These are phyloP conservation scores for Drosophila takahashii DNA, from an alignment of 1,140 invertebrate genomes.

Conservation along the genomic window DNA sequence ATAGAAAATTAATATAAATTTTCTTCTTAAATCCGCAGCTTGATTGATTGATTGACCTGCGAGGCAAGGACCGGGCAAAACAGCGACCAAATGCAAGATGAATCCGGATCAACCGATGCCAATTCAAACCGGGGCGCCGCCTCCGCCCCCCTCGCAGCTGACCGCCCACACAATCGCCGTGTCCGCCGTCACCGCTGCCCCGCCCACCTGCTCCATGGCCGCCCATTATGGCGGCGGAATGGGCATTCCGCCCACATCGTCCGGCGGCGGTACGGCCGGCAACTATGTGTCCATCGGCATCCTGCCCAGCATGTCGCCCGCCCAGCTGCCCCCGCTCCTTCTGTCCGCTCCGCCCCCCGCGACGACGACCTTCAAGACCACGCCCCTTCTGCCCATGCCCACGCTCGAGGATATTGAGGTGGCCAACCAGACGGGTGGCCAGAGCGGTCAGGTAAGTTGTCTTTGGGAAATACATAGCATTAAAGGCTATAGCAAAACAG, in stretches of 20 bases:
- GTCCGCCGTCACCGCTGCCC: conserved; percentile 13
- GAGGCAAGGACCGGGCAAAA: conserved; percentile 22
- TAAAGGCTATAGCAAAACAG: too few relatives aligned
- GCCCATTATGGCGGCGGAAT: conserved; percentile 28
- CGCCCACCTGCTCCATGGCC: conserved; percentile 35
- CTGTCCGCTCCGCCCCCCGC: conserved; percentile 44
- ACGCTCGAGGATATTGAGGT: conserved; percentile 75
- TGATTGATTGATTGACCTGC: conserved; percentile 13
- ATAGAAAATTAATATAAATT: neutral
- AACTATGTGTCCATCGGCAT: conserved; percentile 70
- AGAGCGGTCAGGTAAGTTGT: conserved; percentile 20
- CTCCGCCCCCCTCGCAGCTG: conserved; percentile 64
- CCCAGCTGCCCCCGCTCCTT: conserved; percentile 45
- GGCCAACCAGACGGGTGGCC: conserved; percentile 32
- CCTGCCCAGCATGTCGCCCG: conserved; percentile 54
- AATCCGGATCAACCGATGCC: conserved; percentile 68
- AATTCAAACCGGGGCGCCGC: conserved; percentile 61
- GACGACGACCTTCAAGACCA: conserved; percentile 69
- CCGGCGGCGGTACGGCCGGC: conserved; percentile 38
- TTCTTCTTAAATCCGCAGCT: neutral
- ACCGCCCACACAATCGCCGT: conserved; percentile 38
- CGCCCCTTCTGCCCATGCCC: conserved; percentile 73
- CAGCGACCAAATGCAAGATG: conserved; percentile 72
- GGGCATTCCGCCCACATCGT: conserved; percentile 26
- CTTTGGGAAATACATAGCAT: neutral